These are phyloP conservation scores for Drosophila infuscata DNA, from an alignment of 2,888 invertebrate species.

Conservation along the genomic window DNA sequence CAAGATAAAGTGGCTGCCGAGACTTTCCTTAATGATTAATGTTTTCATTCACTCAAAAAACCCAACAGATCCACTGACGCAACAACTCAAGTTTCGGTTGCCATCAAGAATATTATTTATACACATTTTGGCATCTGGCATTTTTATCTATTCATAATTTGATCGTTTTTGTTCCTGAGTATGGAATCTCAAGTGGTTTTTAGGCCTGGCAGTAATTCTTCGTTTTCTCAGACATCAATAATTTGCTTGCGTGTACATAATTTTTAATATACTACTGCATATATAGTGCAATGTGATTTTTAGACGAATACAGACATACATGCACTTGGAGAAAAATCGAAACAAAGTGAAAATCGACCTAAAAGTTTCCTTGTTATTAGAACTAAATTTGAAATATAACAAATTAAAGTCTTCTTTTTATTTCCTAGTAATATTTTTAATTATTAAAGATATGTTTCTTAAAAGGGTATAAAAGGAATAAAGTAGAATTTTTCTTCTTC, in stretches of 20 bases:
- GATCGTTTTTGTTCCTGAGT: slow-evolving; percentile 35
- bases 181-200: slow-evolving; percentile 46
- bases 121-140: slow-evolving; percentile 50
- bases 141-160: slow-evolving; percentile 54
- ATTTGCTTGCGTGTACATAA: slow-evolving; percentile 15
- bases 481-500: neutral
- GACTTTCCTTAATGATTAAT: slow-evolving; percentile 26
- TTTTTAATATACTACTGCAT: slow-evolving; percentile 18
- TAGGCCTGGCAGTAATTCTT: slow-evolving; percentile 22
- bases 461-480: neutral
- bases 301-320: neutral
- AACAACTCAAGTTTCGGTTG: slow-evolving; percentile 41
- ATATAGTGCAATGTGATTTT: slow-evolving; percentile 34
- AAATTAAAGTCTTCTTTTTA: neutral
- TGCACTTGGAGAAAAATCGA: neutral
- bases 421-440: neutral
- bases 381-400: neutral
- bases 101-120: slow-evolving; percentile 44
- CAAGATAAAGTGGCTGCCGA: slow-evolving; percentile 25
- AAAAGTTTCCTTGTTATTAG: too few relatives aligned
- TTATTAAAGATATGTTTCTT: neutral
- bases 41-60: slow-evolving; percentile 16
- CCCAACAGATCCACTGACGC: slow-evolving; percentile 27
- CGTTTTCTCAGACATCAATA: slow-evolving; percentile 17
- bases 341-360: neutral